These are phyloP conservation scores for Rhincodon typus DNA, from an alignment of 2,797 vertebrate species.

Conservation along the genomic window DNA sequence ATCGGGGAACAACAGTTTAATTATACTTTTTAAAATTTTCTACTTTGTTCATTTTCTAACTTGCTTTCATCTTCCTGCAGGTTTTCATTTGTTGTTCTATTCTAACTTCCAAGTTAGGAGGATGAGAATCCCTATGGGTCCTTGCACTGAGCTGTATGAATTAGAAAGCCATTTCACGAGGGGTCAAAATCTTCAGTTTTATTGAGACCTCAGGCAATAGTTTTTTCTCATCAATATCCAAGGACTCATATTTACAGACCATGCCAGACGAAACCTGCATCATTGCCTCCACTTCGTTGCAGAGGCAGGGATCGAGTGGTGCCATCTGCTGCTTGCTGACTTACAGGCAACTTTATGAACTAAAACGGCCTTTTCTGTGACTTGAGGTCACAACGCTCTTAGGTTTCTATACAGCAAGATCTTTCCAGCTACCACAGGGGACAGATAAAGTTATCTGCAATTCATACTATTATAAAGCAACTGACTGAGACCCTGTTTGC, in stretches of 20 bases:
- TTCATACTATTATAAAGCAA: neutral
- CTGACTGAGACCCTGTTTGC: neutral
- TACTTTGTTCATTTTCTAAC: neutral
- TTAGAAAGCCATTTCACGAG: neutral
- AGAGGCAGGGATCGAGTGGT: constrained; percentile 1
- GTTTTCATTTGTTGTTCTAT: neutral
- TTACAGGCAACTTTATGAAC: constrained; percentile 27
- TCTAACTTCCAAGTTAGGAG: neutral
- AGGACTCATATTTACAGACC: constrained; percentile 25
- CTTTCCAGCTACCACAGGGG: constrained; percentile 21
- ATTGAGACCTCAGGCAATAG: neutral
- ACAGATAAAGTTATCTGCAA: constrained; percentile 23
- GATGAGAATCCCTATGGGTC: neutral
- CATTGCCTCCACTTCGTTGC: neutral
- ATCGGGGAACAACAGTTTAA: neutral
- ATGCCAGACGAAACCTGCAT: constrained; percentile 6
- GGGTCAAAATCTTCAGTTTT: constrained; percentile 10
- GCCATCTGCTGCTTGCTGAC: constrained; percentile 29
- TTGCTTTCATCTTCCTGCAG: neutral
- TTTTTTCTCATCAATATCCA: constrained; percentile 16
- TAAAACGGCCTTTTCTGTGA: neutral
- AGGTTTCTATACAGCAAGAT: neutral
- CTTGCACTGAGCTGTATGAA: neutral
- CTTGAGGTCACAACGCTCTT: constrained; percentile 12
- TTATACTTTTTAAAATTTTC: neutral